Evolutionary conservation across 2,888 invertebrate species (phyloP).

Genomic region (Nomada goodeniana): DNA sequence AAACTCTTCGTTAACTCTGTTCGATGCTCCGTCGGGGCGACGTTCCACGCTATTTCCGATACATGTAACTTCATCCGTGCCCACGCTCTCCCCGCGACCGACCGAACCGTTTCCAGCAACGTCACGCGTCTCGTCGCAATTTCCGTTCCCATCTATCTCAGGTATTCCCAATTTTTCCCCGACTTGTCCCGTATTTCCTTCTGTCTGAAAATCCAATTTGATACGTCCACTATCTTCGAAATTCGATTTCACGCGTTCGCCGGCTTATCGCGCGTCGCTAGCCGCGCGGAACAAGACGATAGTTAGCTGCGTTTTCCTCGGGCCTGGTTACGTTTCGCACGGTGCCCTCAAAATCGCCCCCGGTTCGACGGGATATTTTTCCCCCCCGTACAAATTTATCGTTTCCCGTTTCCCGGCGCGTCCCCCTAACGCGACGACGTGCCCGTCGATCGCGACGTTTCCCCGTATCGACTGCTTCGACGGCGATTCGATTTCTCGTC

Average conservation of each 20-base stretch:
- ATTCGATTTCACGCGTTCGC: constrained; percentile 54
- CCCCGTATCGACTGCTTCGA: not conserved
- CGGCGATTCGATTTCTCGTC: not conserved
- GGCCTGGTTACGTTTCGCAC: not conserved
- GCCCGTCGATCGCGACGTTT: not conserved
- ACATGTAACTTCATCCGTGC: constrained; percentile 19
- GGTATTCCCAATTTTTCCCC: constrained; percentile 54
- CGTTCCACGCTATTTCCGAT: constrained; percentile 53
- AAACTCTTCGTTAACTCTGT: constrained; percentile 32
- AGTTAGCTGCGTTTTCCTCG: not conserved
- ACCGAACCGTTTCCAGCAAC: constrained; percentile 12
- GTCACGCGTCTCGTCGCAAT: constrained; percentile 65
- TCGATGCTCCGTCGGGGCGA: not conserved
- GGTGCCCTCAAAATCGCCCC: not conserved
- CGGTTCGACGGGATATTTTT: not conserved
- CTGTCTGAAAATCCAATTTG: constrained; percentile 62
- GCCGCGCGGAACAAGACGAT: constrained; percentile 11
- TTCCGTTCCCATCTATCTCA: constrained; percentile 68
- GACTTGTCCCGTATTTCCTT: constrained; percentile 55
- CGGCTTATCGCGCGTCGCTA: constrained; percentile 34
- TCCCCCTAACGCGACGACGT: not conserved
- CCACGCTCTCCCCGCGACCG: not conserved
- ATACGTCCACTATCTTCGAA: constrained; percentile 58
- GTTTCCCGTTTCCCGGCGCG: not conserved
- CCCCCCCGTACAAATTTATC: constrained; percentile 16